Evolutionary conservation across 1,140 invertebrate species (phyloP).

Genomic region (Drosophila ironensis): DNA sequence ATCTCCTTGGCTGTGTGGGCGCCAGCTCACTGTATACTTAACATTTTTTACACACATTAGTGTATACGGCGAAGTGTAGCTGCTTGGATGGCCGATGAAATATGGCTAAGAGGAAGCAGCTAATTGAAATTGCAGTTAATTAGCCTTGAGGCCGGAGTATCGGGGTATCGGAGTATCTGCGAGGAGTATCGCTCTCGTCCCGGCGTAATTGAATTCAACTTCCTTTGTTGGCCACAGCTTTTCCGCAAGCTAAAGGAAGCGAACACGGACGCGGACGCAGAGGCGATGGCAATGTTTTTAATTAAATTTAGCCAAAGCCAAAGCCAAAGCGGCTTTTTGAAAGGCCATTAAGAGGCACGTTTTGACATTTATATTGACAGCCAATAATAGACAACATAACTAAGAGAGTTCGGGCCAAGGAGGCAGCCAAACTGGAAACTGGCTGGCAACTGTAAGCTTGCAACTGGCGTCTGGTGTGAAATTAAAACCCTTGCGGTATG

Average conservation of each 20-base stretch:
- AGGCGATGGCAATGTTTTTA: constrained; percentile 42
- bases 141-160: constrained; percentile 31
- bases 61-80: not conserved
- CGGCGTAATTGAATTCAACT: constrained; percentile 60
- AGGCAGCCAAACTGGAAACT: constrained; percentile 23
- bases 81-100: constrained; percentile 13
- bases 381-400: constrained; percentile 80
- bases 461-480: constrained; percentile 53
- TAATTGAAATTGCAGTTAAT: constrained; percentile 51
- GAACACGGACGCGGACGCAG: too few species aligned
- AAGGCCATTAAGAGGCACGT: constrained; percentile 63
- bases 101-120: constrained; percentile 27
- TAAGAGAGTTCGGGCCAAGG: constrained; percentile 35
- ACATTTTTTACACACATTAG: too few species aligned
- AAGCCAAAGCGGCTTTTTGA: constrained; percentile 49
- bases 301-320: constrained; percentile 61
- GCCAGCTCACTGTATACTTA: constrained; percentile 6
- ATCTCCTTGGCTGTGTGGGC: constrained; percentile 6
- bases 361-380: constrained; percentile 81
- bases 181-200: not conserved
- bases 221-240: constrained; percentile 25
- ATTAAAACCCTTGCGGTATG: constrained; percentile 65
- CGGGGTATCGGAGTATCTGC: not conserved
- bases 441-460: constrained; percentile 8
- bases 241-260: not conserved